Percentiles rank a stretch among this genome's conserved stretches.
phyloP scores from a whole-genome alignment of 1,140 invertebrate genomes.

The Drosophila yakuba region DNA sequence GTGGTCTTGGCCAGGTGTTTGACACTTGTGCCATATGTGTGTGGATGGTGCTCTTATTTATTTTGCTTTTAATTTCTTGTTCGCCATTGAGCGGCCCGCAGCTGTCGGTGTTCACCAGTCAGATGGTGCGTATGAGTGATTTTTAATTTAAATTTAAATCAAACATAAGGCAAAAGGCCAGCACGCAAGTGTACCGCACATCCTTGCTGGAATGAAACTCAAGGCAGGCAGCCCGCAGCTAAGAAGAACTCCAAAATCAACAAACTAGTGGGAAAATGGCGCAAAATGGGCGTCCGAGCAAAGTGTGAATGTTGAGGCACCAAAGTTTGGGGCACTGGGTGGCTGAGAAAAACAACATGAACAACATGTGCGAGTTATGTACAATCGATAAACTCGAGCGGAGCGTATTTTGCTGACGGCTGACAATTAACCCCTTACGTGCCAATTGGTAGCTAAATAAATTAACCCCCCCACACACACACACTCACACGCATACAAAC shows the following conservation, averaged over 20 bases:
- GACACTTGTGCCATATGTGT: constrained; percentile 30
- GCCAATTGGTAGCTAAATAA: constrained; percentile 72
- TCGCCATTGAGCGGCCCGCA: constrained; percentile 34
- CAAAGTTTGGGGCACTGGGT: constrained; percentile 2
- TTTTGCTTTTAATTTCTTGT: constrained; percentile 21
- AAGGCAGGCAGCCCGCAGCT: constrained; percentile 42
- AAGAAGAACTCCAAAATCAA: constrained; percentile 33
- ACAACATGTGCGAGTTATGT: constrained; percentile 61
- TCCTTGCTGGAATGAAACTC: constrained; percentile 7
- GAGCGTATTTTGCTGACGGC: constrained; percentile 65
- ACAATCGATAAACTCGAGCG: constrained; percentile 57
- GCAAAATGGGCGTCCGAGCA: constrained; percentile 53
- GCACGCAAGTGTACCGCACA: constrained; percentile 13
- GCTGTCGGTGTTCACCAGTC: constrained; percentile 28
- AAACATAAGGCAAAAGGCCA: constrained; percentile 23
- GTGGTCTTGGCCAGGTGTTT: constrained; percentile 34
- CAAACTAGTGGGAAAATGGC: constrained; percentile 35
- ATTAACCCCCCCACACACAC: constrained; percentile 39
- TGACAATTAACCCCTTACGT: constrained; percentile 76
- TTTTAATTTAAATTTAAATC: constrained; percentile 71
- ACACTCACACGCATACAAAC: constrained; percentile 6
- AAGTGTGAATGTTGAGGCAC: constrained; percentile 49
- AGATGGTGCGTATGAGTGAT: constrained; percentile 69
- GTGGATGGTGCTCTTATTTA: constrained; percentile 18
- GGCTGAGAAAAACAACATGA: too few species aligned